phyloP scores from a whole-genome alignment of 1,140 invertebrate genomes.

The Samia ricini region DNA sequence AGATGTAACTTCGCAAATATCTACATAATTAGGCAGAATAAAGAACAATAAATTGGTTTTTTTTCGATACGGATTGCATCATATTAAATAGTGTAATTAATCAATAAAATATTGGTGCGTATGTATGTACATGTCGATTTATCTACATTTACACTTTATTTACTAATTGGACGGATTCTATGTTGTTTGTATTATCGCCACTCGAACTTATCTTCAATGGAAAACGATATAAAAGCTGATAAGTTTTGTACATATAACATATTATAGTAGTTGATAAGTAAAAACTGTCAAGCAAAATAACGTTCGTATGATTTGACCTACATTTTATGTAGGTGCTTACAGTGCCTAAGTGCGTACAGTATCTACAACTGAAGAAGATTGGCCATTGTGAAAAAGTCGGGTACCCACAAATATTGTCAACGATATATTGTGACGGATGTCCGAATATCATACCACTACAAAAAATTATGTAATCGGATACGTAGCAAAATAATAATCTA shows the following conservation, averaged over 20 bases:
- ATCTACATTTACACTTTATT: slow-evolving; percentile 4
- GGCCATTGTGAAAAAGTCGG: neutral
- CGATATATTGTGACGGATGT: too few species aligned
- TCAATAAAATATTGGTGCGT: too few species aligned
- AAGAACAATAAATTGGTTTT: too few species aligned
- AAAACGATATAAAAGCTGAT: slow-evolving; percentile 13
- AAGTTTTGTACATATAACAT: neutral
- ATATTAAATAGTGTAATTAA: too few species aligned
- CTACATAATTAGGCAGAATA: too few species aligned
- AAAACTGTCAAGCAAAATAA: neutral
- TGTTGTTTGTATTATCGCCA: slow-evolving; percentile 12
- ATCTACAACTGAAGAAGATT: neutral
- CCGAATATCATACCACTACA: too few species aligned
- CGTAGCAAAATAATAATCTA: too few species aligned
- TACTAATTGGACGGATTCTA: slow-evolving; percentile 10
- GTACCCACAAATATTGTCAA: too few species aligned
- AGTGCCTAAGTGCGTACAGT: neutral
- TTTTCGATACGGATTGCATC: too few species aligned
- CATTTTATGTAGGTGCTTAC: too few species aligned
- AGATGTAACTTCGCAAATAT: too few species aligned
- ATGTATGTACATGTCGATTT: neutral
- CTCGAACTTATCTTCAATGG: slow-evolving; percentile 11
- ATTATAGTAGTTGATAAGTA: neutral
- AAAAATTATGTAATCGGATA: too few species aligned
- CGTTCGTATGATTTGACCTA: neutral